Base-by-base conservation (phyloP, 2,888 invertebrate species). In the Pseudanteris insignis region DNA sequence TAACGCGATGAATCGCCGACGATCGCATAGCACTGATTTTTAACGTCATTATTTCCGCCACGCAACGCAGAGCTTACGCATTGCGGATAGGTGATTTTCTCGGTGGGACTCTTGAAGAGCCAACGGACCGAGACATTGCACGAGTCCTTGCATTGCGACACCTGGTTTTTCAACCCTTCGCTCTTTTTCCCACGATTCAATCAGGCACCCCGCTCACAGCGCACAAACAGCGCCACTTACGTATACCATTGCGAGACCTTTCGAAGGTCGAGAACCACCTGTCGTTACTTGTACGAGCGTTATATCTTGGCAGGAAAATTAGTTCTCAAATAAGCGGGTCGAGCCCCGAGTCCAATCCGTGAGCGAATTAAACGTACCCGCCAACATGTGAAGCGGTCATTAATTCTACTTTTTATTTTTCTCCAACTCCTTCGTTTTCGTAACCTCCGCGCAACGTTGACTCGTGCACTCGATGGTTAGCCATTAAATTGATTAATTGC, bases 131-230 rank as follows among this genome's bases (percentile, higher is more conserved):
- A 67, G 55, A 70, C 68, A 63, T 68, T 62, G 55, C 46, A 43
- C 57, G 58, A 65, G 58, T 67, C 59, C 63, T 67, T 64, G 57
- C 65, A 62, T 65, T 64, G 63, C 66, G 67, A 71, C 76, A 75
- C 77, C 74, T 77, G 75, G 71, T 72, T 55, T 50, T 41, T 32
- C 59, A 47, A 53, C 50, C 59, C 64, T 58, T 57, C 63, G 60
- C 60, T n/a, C n/a, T 62, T 69, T 68, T 77, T 76, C 77, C 74
- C 75, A 77, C 75, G 76, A 75, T 75, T 75, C 74, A 74, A 72
- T 73, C 74, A 53, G 64, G 57, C 65, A 59, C 66, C 65, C 66
- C 67, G 65, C 37, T 29, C 61, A 62, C 71, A 68, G 67, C 44
- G 29, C 28, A 34, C 40, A 12, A 18, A 7, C n/a, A 15, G 21